phyloP scores from a whole-genome alignment of 1,140 invertebrate species.

The Oryzaephilus surinamensis region DNA sequence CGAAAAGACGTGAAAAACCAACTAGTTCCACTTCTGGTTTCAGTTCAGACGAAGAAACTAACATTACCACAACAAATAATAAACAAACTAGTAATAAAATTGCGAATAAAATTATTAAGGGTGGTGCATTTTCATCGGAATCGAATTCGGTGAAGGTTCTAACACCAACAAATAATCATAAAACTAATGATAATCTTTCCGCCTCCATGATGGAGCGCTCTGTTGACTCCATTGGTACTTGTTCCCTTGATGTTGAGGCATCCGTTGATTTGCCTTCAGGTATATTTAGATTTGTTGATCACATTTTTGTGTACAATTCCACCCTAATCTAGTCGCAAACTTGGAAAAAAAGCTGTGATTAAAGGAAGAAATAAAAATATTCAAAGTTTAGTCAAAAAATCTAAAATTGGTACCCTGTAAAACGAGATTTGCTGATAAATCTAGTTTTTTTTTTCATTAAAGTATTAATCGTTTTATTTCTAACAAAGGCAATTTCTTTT shows the following conservation, averaged over 20 bases:
- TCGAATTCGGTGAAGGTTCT: neutral
- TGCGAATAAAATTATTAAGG: neutral
- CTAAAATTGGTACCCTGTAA: too few relatives aligned
- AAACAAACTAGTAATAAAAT: too few relatives aligned
- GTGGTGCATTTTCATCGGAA: neutral
- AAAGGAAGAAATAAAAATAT: too few relatives aligned
- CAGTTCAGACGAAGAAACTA: neutral
- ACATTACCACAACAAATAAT: too few relatives aligned
- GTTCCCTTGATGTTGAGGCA: slow-evolving; percentile 69
- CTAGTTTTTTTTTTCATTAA: too few relatives aligned
- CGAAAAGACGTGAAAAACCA: slow-evolving; percentile 5
- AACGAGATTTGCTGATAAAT: too few relatives aligned
- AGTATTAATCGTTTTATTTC: too few relatives aligned
- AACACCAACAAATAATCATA: neutral
- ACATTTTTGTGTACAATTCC: neutral
- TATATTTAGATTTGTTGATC: slow-evolving; percentile 34
- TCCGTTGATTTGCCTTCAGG: slow-evolving; percentile 71
- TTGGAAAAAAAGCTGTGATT: neutral
- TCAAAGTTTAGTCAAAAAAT: too few relatives aligned
- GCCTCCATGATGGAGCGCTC: slow-evolving; percentile 48
- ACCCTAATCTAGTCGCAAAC: neutral
- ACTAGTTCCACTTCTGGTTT: too few relatives aligned
- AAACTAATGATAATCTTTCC: slow-evolving; percentile 7
- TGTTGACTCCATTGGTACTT: slow-evolving; percentile 66
- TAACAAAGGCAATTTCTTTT: too few relatives aligned